These are phyloP conservation scores for Bostrychus sinensis DNA, from an alignment of 2,113 vertebrate genomes.

Conservation along the genomic window DNA sequence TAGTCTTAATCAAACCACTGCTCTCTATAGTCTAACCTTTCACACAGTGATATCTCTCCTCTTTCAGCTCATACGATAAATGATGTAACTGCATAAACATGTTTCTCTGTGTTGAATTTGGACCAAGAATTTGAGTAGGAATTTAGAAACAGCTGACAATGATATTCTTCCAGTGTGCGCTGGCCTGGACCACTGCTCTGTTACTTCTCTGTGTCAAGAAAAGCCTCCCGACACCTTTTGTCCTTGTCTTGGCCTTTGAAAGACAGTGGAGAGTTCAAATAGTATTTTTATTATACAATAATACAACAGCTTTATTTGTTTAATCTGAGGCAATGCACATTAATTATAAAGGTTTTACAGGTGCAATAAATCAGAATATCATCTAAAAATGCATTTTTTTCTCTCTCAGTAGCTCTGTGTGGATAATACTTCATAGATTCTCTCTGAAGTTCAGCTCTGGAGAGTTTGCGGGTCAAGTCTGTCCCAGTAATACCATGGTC, in stretches of 20 bases:
- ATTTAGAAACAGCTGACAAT: constrained; percentile 39
- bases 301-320: no score
- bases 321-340: no score
- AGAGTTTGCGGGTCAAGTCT: no score
- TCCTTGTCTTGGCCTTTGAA: background rate
- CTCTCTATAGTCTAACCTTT: background rate
- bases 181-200: constrained; percentile 11
- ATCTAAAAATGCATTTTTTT: no score
- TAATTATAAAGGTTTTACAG: no score
- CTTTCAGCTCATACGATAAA: constrained; percentile 21
- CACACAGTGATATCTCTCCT: background rate
- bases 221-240: background rate
- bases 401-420: no score
- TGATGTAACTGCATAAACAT: constrained; percentile 40
- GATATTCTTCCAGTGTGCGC: background rate
- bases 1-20: background rate
- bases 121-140: constrained; percentile 29
- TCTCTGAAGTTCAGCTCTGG: no score
- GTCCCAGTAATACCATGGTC: no score
- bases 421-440: no score
- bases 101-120: constrained; percentile 26
- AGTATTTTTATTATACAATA: no score
- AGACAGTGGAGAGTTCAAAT: background rate
- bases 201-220: background rate
- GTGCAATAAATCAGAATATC: no score